A percentile compares a stretch with the other conserved stretches of the same genome.
These are phyloP conservation scores for Potamarius usumacintae DNA, from an alignment of 2,113 vertebrate species.

Conservation along the genomic window DNA sequence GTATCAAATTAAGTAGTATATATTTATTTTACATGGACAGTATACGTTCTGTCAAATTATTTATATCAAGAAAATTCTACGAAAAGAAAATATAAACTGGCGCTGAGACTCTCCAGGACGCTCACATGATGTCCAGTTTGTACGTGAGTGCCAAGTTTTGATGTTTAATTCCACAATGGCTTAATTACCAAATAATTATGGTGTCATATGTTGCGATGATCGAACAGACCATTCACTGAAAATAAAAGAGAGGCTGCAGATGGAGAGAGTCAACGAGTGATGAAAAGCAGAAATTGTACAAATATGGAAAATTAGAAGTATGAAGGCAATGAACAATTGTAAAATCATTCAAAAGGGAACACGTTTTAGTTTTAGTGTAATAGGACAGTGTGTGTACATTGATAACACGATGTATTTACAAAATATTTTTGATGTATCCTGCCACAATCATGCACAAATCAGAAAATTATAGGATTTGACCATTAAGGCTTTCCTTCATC, in stretches of 20 bases:
- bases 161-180: constrained; percentile 94
- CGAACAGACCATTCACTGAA: constrained; percentile 84
- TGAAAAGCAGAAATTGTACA: background rate
- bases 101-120: background rate
- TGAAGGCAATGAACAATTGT: background rate
- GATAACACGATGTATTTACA: background rate
- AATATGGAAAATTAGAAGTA: background rate
- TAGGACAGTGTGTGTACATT: background rate
- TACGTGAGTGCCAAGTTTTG: constrained; percentile 83
- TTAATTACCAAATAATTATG: constrained; percentile 98
- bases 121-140: constrained; percentile 33
- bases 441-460: background rate
- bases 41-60: background rate
- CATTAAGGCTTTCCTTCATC: background rate
- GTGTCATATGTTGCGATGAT: constrained; percentile 94
- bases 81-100: background rate
- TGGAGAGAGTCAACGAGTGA: constrained; percentile 53
- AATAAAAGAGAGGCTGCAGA: constrained; percentile 78
- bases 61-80: background rate
- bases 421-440: background rate
- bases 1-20: no score
- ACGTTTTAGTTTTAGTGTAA: background rate
- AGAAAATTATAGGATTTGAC: background rate
- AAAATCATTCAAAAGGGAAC: background rate
- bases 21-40: background rate